These are phyloP conservation scores for Euplagia quadripunctaria DNA, from an alignment of 2,888 invertebrate genomes.

Conservation along the genomic window DNA sequence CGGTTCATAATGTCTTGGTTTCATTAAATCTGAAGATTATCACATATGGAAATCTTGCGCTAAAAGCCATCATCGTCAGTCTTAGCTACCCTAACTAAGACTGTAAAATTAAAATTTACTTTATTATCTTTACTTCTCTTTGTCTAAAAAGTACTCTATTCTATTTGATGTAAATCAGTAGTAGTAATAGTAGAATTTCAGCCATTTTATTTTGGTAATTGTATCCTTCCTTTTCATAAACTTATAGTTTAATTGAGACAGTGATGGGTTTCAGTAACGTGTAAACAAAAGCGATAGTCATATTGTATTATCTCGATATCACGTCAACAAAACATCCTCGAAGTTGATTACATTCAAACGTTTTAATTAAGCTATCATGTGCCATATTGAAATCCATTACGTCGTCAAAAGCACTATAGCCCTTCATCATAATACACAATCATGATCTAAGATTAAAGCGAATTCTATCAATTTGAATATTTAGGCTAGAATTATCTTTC, in stretches of 20 bases:
- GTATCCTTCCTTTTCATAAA: not conserved
- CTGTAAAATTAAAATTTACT: not conserved
- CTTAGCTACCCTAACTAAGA: no score
- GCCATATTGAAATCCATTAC: slow-evolving; percentile 39
- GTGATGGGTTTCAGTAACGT: not conserved
- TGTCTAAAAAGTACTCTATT: not conserved
- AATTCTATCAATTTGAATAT: slow-evolving; percentile 9
- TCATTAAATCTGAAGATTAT: slow-evolving; percentile 53
- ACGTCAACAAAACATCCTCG: slow-evolving; percentile 20
- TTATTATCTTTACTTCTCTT: not conserved
- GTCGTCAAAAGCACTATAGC: slow-evolving; percentile 31
- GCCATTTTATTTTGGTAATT: not conserved
- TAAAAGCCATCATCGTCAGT: slow-evolving; percentile 18
- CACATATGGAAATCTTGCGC: slow-evolving; percentile 28
- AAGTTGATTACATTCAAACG: slow-evolving; percentile 24
- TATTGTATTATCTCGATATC: slow-evolving; percentile 16
- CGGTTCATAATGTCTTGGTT: slow-evolving; percentile 42
- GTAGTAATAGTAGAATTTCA: not conserved
- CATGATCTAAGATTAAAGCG: slow-evolving; percentile 30
- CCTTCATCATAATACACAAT: slow-evolving; percentile 28
- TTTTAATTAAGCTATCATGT: slow-evolving; percentile 41
- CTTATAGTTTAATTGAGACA: not conserved
- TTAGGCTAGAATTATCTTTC: not conserved
- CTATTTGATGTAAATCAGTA: not conserved
- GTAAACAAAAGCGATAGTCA: not conserved